Percentiles rank a stretch among this genome's conserved stretches.
Conservation (phyloP, 2,888 invertebrate genomes). For the Cancer borealis region DNA sequence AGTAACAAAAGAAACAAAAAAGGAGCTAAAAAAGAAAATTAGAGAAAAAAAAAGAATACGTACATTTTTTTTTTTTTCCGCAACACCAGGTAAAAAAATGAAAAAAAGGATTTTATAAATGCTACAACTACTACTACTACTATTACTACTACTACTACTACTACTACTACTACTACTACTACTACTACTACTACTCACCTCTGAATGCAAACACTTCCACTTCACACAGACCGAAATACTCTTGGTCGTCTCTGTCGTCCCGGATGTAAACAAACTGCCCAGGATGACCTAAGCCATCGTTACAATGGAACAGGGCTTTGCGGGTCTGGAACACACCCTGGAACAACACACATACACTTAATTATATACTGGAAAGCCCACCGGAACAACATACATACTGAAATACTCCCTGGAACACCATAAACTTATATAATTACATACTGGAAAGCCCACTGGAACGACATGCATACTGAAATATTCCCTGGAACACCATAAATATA, state of each 20-base stretch:
- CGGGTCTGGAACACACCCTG: conserved; percentile 76
- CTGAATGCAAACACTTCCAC: conserved; percentile 79
- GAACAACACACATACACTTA: neutral
- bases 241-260: conserved; percentile 79
- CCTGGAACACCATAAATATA: neutral
- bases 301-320: conserved; percentile 78
- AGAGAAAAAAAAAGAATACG: no score
- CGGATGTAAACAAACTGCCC: conserved; percentile 79
- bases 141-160: neutral
- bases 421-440: neutral
- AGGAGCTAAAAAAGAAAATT: no score
- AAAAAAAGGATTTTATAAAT: neutral
- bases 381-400: neutral
- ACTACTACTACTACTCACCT: conserved; percentile 78
- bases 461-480: neutral
- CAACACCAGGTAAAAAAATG: neutral
- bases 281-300: conserved; percentile 78
- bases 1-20: no score
- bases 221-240: conserved; percentile 79
- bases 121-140: neutral
- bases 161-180: neutral
- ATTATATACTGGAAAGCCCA: neutral
- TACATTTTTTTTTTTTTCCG: no score
- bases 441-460: no score
- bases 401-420: neutral